Conservation (phyloP, 2,888 invertebrate species). For the Tupiocoris notatus region DNA sequence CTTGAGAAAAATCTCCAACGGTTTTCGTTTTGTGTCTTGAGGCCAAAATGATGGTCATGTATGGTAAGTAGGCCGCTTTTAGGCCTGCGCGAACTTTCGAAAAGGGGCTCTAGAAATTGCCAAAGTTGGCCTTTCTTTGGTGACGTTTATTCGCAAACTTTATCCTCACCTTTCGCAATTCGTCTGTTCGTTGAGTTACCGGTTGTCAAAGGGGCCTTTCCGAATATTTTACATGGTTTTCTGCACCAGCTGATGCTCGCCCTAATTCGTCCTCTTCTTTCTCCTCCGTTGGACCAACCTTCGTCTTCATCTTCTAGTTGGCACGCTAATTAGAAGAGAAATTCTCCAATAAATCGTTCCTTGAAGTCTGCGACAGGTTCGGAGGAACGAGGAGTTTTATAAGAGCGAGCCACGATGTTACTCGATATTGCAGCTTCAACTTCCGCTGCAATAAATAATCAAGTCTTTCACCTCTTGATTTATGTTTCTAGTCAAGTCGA, state of each 20-base stretch:
- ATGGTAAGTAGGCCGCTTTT: too few relatives aligned
- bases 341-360: conserved; percentile 36
- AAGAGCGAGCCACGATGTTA: background rate
- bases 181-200: background rate
- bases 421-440: background rate
- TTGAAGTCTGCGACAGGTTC: conserved; percentile 10
- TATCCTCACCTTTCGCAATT: conserved; percentile 11
- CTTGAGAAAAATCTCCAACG: too few relatives aligned
- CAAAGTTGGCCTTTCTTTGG: conserved; percentile 19
- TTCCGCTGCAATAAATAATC: background rate
- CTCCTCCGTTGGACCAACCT: background rate
- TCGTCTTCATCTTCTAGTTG: background rate
- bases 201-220: background rate
- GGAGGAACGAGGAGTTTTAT: background rate
- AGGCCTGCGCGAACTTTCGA: too few relatives aligned
- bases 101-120: conserved; percentile 39
- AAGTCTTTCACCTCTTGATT: background rate
- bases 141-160: conserved; percentile 41
- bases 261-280: too few relatives aligned
- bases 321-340: conserved; percentile 34
- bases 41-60: too few relatives aligned
- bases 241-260: background rate
- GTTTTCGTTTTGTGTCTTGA: too few relatives aligned
- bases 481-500: too few relatives aligned
- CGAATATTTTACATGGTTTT: background rate